Conservation (phyloP, 2,888 invertebrate species). For the Acanthosepion pharaonis region DNA sequence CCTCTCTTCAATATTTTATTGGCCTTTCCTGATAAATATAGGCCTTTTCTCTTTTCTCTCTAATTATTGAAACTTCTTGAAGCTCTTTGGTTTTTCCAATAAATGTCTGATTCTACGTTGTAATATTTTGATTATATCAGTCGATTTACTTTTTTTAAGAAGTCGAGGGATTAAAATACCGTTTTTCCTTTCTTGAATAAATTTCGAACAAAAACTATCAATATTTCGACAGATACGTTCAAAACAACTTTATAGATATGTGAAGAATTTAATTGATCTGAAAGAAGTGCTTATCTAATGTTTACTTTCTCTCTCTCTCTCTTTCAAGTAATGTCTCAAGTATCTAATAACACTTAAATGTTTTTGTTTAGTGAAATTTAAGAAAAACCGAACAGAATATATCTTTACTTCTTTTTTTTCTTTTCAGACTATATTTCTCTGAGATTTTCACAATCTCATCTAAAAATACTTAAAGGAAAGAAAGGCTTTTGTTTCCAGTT, state of each 20-base stretch:
- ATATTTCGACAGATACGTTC: background rate
- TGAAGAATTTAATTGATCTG: background rate
- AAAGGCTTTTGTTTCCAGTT: background rate
- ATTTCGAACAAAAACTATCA: background rate
- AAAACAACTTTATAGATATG: background rate
- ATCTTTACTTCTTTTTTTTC: background rate
- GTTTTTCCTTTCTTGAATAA: background rate
- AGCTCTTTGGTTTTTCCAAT: background rate
- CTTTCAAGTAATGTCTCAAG: background rate
- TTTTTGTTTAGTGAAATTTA: background rate
- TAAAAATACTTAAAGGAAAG: background rate
- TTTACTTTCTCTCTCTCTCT: background rate
- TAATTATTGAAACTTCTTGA: background rate
- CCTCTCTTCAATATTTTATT: too few species aligned
- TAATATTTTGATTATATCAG: background rate
- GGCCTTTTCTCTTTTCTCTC: too few species aligned
- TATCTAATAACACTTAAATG: background rate
- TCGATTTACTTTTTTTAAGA: background rate
- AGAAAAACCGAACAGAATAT: background rate
- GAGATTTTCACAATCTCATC: background rate
- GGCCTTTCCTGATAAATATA: too few species aligned
- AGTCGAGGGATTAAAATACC: background rate
- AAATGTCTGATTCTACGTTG: background rate
- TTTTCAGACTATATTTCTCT: background rate
- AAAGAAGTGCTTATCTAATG: conserved; percentile 33